Percentiles rank a stretch among this genome's conserved stretches.
phyloP scores from a whole-genome alignment of 1,140 invertebrate species.

The Ceratosolen fusciceps region DNA sequence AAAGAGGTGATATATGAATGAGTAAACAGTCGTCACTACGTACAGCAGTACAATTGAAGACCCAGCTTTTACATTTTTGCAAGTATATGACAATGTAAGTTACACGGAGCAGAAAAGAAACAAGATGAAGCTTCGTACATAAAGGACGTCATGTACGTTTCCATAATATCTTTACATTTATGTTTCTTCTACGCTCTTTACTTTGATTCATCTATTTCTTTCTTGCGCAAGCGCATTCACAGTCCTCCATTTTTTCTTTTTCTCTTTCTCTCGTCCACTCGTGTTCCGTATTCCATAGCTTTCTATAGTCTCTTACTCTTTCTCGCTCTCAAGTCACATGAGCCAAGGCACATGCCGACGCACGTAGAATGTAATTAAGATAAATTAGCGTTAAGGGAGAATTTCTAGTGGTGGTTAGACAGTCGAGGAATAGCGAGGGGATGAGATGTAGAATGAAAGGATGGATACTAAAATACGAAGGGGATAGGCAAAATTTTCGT shows the following conservation, averaged over 20 bases:
- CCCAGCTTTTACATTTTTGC: conserved; percentile 37
- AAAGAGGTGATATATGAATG: too few species aligned
- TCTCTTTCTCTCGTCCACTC: background rate
- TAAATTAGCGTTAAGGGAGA: conserved; percentile 68
- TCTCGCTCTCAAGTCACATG: background rate
- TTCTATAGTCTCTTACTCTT: background rate
- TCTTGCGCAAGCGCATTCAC: background rate
- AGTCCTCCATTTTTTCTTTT: conserved; percentile 18
- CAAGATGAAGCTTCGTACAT: background rate
- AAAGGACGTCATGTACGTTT: conserved; percentile 24
- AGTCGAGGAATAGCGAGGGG: conserved; percentile 15
- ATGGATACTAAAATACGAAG: conserved; percentile 34
- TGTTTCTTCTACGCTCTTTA: too few species aligned
- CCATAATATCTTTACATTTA: too few species aligned
- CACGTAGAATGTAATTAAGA: conserved; percentile 70
- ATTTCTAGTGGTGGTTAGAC: conserved; percentile 20
- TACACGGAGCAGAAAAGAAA: background rate
- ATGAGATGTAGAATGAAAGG: conserved; percentile 41
- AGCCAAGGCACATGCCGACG: conserved; percentile 58
- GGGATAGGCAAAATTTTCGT: conserved; percentile 33
- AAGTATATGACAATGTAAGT: conserved; percentile 37
- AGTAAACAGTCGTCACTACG: background rate
- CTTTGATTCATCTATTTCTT: too few species aligned
- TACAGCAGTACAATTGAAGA: too few species aligned
- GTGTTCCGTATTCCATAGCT: background rate